phyloP scores from a whole-genome alignment of 2,888 invertebrate genomes.

The Zygaena filipendulae region DNA sequence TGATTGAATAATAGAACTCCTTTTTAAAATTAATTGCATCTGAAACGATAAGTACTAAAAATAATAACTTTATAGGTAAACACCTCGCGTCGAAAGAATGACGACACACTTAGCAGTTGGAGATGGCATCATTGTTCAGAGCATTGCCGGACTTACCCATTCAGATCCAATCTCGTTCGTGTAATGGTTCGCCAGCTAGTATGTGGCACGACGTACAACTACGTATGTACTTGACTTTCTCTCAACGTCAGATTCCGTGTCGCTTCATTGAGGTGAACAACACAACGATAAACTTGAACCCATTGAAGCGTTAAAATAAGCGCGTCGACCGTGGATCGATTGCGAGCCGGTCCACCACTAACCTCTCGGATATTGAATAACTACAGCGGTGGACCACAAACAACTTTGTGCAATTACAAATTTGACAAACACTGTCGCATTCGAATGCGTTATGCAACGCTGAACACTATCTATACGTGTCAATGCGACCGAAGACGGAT shows the following conservation, averaged over 20 bases:
- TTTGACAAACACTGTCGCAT: constrained; percentile 17
- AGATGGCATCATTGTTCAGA: constrained; percentile 23
- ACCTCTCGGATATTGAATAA: constrained; percentile 35
- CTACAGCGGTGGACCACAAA: constrained; percentile 31
- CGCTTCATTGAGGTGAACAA: constrained; percentile 58
- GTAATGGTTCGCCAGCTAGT: constrained; percentile 34
- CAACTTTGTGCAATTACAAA: too few species aligned
- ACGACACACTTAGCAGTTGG: constrained; percentile 34
- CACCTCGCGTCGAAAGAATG: too few species aligned
- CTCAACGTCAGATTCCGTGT: constrained; percentile 49
- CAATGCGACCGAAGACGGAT: too few species aligned
- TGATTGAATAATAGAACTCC: too few species aligned
- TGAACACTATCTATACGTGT: too few species aligned
- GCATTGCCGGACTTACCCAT: constrained; percentile 43
- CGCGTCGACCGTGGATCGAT: constrained; percentile 40
- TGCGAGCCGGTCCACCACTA: constrained; percentile 41
- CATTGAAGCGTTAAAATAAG: constrained; percentile 46
- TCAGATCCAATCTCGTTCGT: constrained; percentile 50
- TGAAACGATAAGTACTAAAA: too few species aligned
- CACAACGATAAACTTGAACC: constrained; percentile 45
- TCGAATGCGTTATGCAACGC: constrained; percentile 13
- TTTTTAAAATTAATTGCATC: too few species aligned
- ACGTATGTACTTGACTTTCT: constrained; percentile 63
- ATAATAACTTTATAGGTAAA: too few species aligned
- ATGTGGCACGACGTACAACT: constrained; percentile 45